Conservation (phyloP, 2,797 vertebrate species). For the Notolepis coatsorum region DNA sequence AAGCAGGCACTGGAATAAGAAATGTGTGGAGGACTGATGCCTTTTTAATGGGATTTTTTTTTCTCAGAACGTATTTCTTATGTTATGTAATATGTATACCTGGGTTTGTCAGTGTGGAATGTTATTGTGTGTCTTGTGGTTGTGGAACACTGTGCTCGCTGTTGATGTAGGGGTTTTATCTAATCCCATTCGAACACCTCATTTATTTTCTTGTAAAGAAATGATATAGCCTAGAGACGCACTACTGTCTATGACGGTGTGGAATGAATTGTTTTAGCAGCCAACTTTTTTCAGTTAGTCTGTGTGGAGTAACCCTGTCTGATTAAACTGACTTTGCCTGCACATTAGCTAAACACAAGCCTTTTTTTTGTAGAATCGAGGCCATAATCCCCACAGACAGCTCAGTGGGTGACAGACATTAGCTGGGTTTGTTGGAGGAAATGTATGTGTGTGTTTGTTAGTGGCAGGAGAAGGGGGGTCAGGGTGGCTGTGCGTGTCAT, state of each 20-base stretch:
- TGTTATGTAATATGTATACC: no score
- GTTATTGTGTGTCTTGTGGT: no score
- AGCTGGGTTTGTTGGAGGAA: slow-evolving; percentile 54
- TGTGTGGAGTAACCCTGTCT: slow-evolving; percentile 13
- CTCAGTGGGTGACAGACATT: slow-evolving; percentile 78
- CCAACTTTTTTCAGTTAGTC: neutral
- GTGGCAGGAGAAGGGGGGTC: slow-evolving; percentile 10
- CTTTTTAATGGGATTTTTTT: no score
- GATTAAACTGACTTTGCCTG: slow-evolving; percentile 36
- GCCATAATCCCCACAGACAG: slow-evolving; percentile 73
- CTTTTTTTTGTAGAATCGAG: slow-evolving; percentile 32
- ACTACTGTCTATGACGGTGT: neutral
- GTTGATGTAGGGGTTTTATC: slow-evolving; percentile 14
- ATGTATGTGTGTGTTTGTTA: slow-evolving; percentile 51
- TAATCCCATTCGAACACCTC: neutral
- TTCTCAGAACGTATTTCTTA: no score
- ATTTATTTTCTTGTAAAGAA: slow-evolving; percentile 2
- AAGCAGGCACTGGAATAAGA: no score
- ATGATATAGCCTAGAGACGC: neutral
- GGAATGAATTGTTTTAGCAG: slow-evolving; percentile 1
- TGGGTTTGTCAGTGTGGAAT: no score
- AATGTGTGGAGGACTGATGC: no score
- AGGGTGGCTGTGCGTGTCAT: slow-evolving; percentile 61
- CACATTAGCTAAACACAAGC: slow-evolving; percentile 45
- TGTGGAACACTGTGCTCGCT: neutral